Evolutionary conservation across 2,113 vertebrate species (phyloP).

Genomic region (Hippocampus mohnikei): DNA sequence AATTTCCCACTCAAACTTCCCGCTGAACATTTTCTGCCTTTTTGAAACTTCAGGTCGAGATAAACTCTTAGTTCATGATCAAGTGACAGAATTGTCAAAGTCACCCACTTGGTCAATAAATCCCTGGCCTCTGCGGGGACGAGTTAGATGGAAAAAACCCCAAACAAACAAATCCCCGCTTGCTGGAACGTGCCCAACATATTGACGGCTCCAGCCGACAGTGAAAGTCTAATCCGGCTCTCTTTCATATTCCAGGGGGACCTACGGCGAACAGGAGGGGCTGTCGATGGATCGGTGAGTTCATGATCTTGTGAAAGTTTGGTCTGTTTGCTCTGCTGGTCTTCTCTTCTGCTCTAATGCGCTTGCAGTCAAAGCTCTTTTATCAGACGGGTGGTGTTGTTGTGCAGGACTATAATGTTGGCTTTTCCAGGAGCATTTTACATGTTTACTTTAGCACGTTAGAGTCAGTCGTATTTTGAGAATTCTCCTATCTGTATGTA

Average conservation of each 20-base stretch:
- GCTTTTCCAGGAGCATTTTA: background rate
- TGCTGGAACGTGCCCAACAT: constrained; percentile 29
- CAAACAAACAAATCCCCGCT: constrained; percentile 7
- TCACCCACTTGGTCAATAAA: constrained; percentile 45
- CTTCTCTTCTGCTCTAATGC: constrained; percentile 5
- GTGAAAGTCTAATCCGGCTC: constrained; percentile 44
- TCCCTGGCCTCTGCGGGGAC: constrained; percentile 9
- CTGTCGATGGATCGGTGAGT: constrained; percentile 58
- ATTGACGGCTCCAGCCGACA: constrained; percentile 37
- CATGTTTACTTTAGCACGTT: background rate
- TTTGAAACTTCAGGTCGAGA: background rate
- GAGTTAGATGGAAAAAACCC: constrained; percentile 7
- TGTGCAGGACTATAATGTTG: background rate
- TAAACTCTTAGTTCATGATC: constrained; percentile 2
- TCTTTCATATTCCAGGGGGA: constrained; percentile 56
- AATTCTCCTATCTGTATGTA: background rate
- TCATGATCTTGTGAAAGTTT: constrained; percentile 54
- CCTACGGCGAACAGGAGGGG: constrained; percentile 33
- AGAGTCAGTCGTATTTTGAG: background rate
- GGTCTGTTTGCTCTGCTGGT: constrained; percentile 35
- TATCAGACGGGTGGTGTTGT: background rate
- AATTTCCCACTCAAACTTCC: background rate
- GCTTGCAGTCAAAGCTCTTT: background rate
- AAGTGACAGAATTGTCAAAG: background rate
- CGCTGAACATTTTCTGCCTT: background rate